Evolutionary conservation across 2,113 vertebrate genomes (phyloP), one percentile per base, ranked within the genome.

Genomic region (Percina caprodes): DNA sequence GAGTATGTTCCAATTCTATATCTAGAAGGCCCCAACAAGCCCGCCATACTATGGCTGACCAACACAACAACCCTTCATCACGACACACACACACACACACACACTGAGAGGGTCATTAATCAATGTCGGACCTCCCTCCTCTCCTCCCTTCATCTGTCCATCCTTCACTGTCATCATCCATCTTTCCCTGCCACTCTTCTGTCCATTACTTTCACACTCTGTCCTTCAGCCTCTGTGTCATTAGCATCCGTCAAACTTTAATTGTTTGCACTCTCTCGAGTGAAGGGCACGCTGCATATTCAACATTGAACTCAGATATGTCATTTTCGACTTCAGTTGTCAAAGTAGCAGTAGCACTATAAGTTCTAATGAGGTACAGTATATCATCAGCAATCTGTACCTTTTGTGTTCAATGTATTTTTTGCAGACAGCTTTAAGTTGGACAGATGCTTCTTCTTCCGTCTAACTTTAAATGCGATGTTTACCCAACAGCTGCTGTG

Each of bases 131-230:
- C 80, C 74, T 77, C 83, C 78, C 85, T 84, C 66, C 45, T 39
- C 71, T 73, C 74, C 76, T 59, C 42, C 70, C 63, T 76, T 72
- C 83, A 83, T 84, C 83, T 66, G 70, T 70, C 84, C 14, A 60
- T 88, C 79, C 56, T 30, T 76, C 70, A 68, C 68, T 56, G 81
- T 87, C 79, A 30, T 75, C 69, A 82, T 91, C 84, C 84, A 70
- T 91, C 86, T 91, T 80, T 72, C 39, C 46, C 78, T 84, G 83
- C 52, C 85, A 76, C 60, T 82, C 55, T 69, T 48, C 72, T 87
- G 78, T 87, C 82, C 56, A 30, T 72, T 76, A 69, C 72, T 80
- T 83, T 86, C 80, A 56, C 69, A 46, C 69, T 48, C 52, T 18
- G 54, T 54, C 55, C 75, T 58, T 62, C 74, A 75, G 9, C 13